phyloP scores from a whole-genome alignment of 2,113 vertebrate species.

The Megaceryle maxima region DNA sequence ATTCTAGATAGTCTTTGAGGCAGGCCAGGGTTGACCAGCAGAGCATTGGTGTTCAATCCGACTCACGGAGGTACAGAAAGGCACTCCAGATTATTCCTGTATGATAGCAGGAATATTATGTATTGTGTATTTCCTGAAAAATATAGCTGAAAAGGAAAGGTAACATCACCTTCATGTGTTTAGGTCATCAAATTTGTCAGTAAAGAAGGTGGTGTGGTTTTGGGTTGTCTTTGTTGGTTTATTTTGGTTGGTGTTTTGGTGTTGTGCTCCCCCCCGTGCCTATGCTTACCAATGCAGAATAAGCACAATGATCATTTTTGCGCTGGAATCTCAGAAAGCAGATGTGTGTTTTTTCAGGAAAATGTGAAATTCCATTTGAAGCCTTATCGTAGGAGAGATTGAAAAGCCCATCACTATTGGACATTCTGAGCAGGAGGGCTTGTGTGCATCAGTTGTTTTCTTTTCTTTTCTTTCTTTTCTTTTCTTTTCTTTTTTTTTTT shows the following conservation, averaged over 20 bases:
- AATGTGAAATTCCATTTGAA: neutral
- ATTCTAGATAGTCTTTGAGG: neutral
- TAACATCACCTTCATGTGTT: neutral
- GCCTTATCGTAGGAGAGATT: neutral
- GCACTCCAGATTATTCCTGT: neutral
- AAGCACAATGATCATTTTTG: neutral
- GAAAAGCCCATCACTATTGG: neutral
- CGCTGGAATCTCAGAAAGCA: neutral
- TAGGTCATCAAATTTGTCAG: neutral
- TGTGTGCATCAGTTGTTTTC: neutral
- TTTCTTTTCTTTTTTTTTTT: neutral
- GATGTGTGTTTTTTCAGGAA: neutral
- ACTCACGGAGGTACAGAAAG: neutral
- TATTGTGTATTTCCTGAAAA: neutral
- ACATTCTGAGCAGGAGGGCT: neutral
- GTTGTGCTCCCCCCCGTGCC: neutral
- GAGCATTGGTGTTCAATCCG: fast-evolving
- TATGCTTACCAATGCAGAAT: neutral
- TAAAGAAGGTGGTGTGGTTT: neutral
- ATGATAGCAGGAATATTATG: neutral
- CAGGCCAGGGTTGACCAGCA: neutral
- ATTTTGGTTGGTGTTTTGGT: neutral
- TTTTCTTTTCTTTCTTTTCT: too few relatives aligned
- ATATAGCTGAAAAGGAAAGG: neutral
- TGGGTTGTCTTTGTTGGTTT: neutral